Evolutionary conservation across 2,888 invertebrate genomes (phyloP).

Genomic region (Eristalinus aeneus): DNA sequence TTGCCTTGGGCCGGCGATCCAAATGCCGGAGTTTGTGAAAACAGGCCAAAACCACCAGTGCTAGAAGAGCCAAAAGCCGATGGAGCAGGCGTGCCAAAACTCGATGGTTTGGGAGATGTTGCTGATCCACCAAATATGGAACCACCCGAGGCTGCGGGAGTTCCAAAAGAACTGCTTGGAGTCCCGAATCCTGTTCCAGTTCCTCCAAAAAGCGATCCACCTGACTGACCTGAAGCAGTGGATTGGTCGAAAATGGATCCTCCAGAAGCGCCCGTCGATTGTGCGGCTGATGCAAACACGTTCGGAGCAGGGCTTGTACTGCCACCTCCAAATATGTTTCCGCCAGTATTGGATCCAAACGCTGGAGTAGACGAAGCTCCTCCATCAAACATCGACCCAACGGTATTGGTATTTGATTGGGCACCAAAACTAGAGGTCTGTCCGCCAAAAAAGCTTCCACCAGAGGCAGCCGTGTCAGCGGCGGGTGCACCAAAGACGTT

Average conservation of each 20-base stretch:
- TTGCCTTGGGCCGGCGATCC: slow-evolving; percentile 71
- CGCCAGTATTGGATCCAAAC: slow-evolving; percentile 71
- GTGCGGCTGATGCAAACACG: slow-evolving; percentile 50
- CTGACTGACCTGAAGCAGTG: slow-evolving; percentile 63
- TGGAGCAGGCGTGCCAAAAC: slow-evolving; percentile 59
- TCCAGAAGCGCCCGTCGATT: slow-evolving; percentile 45
- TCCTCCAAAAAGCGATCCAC: slow-evolving; percentile 71
- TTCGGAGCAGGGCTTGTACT: slow-evolving; percentile 59
- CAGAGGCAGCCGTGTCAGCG: slow-evolving; percentile 63
- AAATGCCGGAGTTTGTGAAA: slow-evolving; percentile 73
- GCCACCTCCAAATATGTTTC: slow-evolving; percentile 73
- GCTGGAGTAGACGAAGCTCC: slow-evolving; percentile 43
- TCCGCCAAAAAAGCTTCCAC: slow-evolving; percentile 74
- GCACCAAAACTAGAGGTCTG: slow-evolving; percentile 46
- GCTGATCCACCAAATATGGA: slow-evolving; percentile 73
- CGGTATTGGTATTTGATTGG: slow-evolving; percentile 44
- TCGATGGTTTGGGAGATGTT: slow-evolving; percentile 42
- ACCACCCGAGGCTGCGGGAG: slow-evolving; percentile 66
- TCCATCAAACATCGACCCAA: slow-evolving; percentile 40
- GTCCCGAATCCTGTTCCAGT: slow-evolving; percentile 55
- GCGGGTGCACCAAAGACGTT: slow-evolving; percentile 17
- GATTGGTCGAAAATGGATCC: slow-evolving; percentile 72
- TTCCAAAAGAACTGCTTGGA: slow-evolving; percentile 72
- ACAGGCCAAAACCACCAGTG: slow-evolving; percentile 73
- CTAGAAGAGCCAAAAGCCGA: slow-evolving; percentile 66